These are phyloP conservation scores for Pteria penguin DNA, from an alignment of 2,888 invertebrate species.

Conservation along the genomic window DNA sequence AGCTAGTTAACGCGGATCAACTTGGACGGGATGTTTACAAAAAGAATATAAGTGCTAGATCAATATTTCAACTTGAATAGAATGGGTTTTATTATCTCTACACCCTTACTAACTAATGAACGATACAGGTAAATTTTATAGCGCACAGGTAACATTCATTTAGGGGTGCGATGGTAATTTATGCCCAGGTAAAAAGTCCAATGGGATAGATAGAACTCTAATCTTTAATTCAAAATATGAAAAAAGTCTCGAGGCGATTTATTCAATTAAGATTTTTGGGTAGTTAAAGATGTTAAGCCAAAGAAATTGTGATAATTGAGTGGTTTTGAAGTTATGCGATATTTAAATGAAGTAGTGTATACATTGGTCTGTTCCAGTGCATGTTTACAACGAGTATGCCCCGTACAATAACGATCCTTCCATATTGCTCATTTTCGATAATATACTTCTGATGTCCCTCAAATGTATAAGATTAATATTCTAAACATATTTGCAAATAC, in stretches of 20 bases:
- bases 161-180: slow-evolving; percentile 1
- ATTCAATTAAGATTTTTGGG: slow-evolving; percentile 30
- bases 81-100: slow-evolving; percentile 50
- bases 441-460: not conserved
- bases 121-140: slow-evolving; percentile 24
- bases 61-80: slow-evolving; percentile 42
- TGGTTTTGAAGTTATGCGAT: slow-evolving; percentile 23
- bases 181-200: slow-evolving; percentile 22
- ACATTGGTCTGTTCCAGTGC: not conserved
- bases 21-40: slow-evolving; percentile 48
- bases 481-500: not conserved
- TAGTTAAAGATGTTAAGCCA: slow-evolving; percentile 26
- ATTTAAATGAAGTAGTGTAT: slow-evolving; percentile 3
- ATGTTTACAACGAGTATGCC: not conserved
- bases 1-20: slow-evolving; percentile 26
- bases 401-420: too few species aligned
- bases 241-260: slow-evolving; percentile 30
- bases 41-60: slow-evolving; percentile 44
- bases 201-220: slow-evolving; percentile 19
- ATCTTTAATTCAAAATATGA: slow-evolving; percentile 27
- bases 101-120: slow-evolving; percentile 45
- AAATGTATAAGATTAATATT: too few species aligned
- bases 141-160: slow-evolving; percentile 14
- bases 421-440: too few species aligned
- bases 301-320: slow-evolving; percentile 30